Evolutionary conservation across 2,797 vertebrate genomes (phyloP), one percentile per base, ranked within the genome.

Genomic region (Melanotaenia boesemani): DNA sequence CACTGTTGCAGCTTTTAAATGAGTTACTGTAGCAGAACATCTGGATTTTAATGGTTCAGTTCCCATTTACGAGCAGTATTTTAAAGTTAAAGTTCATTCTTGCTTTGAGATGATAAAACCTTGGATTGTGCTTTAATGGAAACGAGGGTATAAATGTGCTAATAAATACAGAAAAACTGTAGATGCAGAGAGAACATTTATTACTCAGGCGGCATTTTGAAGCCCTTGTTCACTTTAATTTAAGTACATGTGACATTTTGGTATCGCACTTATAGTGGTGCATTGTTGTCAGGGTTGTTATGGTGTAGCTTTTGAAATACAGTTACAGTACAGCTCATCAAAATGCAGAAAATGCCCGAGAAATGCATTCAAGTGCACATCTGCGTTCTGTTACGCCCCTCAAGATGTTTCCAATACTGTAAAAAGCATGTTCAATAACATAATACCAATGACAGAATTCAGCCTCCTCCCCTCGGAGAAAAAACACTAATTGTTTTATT

Each of bases 401-500:
- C 63, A 71, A 74, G 80, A 84, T 80, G 52, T 56, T 68, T 57
- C 62, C 63, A 67, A 77, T 34, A 1, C 73, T 60, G 39, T 39
- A 64, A 48, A 79, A 73, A 16, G 65, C 68, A 84, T 70, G 74
- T 87, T 91, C 83, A 84, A 81, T 84, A 89, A 80, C 71, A 83
- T 86, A 79, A 90, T 75, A 79, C 68, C 72, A 67, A 79, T 71
- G 67, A 85, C 80, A 81, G 67, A 86, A 85, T 80, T 68, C 85
- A 79, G 44, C 56, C 73, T 32, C 10, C 67, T 75, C 61, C 56
- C 67, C 66, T 78, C 65, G 57, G 75, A 86, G 74, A 86, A 77
- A 56, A 89, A 63, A 79, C 72, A 81, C 77, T 86, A 87, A 91
- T 86, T 85, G 78, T 76, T 84, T 87, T 86, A 92, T 88, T 86